Evolutionary conservation across 2,797 vertebrate genomes (phyloP).

Genomic region (Microchirus variegatus): DNA sequence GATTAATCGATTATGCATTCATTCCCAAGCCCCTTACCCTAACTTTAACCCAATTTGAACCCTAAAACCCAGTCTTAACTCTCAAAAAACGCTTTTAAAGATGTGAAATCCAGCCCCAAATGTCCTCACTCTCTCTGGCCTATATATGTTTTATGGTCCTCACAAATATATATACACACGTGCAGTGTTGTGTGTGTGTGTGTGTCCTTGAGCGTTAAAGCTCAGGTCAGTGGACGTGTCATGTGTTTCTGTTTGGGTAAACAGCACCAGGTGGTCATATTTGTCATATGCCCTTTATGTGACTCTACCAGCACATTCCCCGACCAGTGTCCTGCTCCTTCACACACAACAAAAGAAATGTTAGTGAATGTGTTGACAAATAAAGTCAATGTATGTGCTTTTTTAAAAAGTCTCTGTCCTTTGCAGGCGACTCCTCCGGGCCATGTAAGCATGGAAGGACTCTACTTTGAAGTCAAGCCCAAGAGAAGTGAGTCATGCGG

Average conservation of each 20-base stretch:
- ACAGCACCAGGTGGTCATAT: slow-evolving; percentile 51
- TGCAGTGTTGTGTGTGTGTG: no score
- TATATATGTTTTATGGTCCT: no score
- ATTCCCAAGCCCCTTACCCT: no score
- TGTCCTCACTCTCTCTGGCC: no score
- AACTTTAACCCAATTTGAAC: no score
- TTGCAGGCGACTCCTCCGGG: slow-evolving; percentile 14
- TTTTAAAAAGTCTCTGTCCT: background rate
- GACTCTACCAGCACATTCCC: slow-evolving; percentile 18
- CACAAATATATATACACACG: no score
- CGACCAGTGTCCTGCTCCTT: background rate
- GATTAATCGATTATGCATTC: no score
- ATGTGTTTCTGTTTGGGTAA: slow-evolving; percentile 36
- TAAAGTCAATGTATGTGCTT: background rate
- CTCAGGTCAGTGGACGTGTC: slow-evolving; percentile 31
- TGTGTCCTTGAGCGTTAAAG: slow-evolving; percentile 58
- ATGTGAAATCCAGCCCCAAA: no score
- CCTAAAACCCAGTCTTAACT: no score
- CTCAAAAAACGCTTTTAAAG: no score
- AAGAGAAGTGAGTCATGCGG: slow-evolving; percentile 49
- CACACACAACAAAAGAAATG: background rate
- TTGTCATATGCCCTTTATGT: slow-evolving; percentile 39
- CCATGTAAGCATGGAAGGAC: slow-evolving; percentile 74
- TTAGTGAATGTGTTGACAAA: background rate
- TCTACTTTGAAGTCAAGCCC: slow-evolving; percentile 81